Conservation (phyloP, 2,113 vertebrate genomes). For the Picathartes gymnocephalus region DNA sequence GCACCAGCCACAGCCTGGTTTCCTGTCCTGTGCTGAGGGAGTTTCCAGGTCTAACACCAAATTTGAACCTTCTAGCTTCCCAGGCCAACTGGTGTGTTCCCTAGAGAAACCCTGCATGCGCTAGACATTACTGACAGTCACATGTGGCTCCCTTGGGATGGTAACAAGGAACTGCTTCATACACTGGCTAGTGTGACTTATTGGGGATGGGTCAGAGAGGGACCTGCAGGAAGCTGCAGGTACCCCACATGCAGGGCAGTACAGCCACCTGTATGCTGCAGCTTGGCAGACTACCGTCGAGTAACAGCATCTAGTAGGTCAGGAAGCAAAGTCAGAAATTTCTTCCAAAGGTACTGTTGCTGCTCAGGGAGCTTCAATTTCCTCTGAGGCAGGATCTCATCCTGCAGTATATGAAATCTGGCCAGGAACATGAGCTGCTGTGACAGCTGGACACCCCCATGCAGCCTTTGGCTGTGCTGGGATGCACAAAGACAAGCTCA, state of each 20-base stretch:
- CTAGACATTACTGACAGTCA: background rate
- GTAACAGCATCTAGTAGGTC: background rate
- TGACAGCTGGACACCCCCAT: background rate
- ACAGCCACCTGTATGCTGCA: background rate
- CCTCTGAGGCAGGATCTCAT: background rate
- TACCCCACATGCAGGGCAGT: too few species aligned
- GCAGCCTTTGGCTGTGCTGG: background rate
- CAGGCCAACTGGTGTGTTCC: background rate
- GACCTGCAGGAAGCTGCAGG: background rate
- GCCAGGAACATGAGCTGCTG: background rate
- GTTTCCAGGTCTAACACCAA: background rate
- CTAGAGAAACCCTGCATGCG: background rate
- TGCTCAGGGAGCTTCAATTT: background rate
- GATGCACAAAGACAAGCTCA: background rate
- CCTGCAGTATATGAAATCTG: background rate
- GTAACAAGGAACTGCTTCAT: background rate
- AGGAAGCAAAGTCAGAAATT: background rate
- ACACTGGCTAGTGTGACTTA: accelerated
- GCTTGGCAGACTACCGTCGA: background rate
- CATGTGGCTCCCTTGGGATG: background rate
- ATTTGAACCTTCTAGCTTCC: background rate
- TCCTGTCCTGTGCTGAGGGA: background rate
- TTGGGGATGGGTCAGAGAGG: accelerated
- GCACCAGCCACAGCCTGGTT: background rate
- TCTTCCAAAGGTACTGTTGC: background rate